Base-by-base conservation (phyloP, 2,113 vertebrate genomes). In the Mesembrinibis cayennensis region DNA sequence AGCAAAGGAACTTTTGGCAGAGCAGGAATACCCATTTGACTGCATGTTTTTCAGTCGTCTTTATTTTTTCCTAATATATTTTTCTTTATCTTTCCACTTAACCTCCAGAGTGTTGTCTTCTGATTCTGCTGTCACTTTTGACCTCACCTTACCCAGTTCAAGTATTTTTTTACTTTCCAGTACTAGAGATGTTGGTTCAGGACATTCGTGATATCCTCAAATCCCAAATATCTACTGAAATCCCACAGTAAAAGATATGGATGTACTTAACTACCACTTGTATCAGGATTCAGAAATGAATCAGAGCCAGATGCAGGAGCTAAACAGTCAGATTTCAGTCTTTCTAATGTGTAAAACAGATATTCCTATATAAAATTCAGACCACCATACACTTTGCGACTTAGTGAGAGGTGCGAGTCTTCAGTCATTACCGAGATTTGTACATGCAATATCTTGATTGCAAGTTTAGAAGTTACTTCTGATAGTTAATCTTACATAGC, bases 241-340 rank as follows among this genome's bases (percentile, higher is more conserved):
- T 45, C 19, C 32, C 21, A 16, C 12, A n/a, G 3, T 61, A 23
- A 12, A 55, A 30, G 19, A 29, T 50, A 20, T 16, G 17, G 22
- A 38, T 36, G 32, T 44, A 12, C 21, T 59, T 67, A 66, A n/a
- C 40, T 63, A 16, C 20, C 10, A 10, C 9, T 5, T 14, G 47
- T 32, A 74, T 2, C 0, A 0, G 26, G 59, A 55, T 50, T 12
- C 49, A 65, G 66, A 70, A 61, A 17, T 10, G 3, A 66, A 55
- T 58, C 49, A 94, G 29, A 59, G 34, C 2, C 36, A 80, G 29
- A 30, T 1, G 4, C 7, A 85, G 19, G 17, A 26, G 5, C 9
- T 66, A 58, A 87, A n/a, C 16, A 87, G 4, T 6, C 40, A 66
- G 9, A 9, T 63, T 47, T 71, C n/a, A 67, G 36, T 52, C 49